These are phyloP conservation scores for Cheilinus undulatus DNA, from an alignment of 2,113 vertebrate genomes.

Conservation along the genomic window DNA sequence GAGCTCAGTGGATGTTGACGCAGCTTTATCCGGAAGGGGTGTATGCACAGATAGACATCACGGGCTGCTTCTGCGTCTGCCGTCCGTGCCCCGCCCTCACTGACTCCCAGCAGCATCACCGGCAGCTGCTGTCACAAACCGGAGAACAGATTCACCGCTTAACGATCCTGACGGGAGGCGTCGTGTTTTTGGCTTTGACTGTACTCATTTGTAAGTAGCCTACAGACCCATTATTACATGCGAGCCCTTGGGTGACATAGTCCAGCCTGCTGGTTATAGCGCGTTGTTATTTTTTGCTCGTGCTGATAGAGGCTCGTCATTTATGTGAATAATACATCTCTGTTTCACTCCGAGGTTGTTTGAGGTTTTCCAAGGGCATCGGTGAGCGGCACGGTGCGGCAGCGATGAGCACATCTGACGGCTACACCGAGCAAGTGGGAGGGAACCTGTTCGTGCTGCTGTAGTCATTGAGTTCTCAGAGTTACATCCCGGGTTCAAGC, in stretches of 20 bases:
- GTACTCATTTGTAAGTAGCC: slow-evolving; percentile 14
- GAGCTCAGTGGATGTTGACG: slow-evolving; percentile 41
- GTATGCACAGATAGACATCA: slow-evolving; percentile 30
- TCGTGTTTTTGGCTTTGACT: slow-evolving; percentile 22
- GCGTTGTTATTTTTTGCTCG: neutral
- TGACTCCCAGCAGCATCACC: slow-evolving; percentile 64
- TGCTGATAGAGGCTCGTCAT: neutral
- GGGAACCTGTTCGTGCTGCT: slow-evolving; percentile 21
- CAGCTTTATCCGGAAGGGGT: slow-evolving; percentile 49
- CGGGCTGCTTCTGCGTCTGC: slow-evolving; percentile 54
- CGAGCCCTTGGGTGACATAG: neutral
- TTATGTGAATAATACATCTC: neutral
- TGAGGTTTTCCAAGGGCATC: slow-evolving; percentile 56
- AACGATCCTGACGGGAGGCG: slow-evolving; percentile 34
- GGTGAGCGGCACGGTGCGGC: slow-evolving; percentile 53
- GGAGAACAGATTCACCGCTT: slow-evolving; percentile 46
- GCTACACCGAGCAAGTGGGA: slow-evolving; percentile 43
- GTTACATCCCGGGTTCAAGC: slow-evolving; percentile 9
- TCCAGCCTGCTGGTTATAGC: neutral
- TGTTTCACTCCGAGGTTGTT: slow-evolving; percentile 1
- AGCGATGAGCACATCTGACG: slow-evolving; percentile 59
- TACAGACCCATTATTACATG: too few species aligned
- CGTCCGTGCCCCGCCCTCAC: slow-evolving; percentile 53
- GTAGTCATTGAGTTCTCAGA: slow-evolving; percentile 26
- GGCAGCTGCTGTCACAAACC: slow-evolving; percentile 55